These are phyloP conservation scores for Halictus quadricinctus DNA, from an alignment of 2,888 invertebrate species.

Conservation along the genomic window DNA sequence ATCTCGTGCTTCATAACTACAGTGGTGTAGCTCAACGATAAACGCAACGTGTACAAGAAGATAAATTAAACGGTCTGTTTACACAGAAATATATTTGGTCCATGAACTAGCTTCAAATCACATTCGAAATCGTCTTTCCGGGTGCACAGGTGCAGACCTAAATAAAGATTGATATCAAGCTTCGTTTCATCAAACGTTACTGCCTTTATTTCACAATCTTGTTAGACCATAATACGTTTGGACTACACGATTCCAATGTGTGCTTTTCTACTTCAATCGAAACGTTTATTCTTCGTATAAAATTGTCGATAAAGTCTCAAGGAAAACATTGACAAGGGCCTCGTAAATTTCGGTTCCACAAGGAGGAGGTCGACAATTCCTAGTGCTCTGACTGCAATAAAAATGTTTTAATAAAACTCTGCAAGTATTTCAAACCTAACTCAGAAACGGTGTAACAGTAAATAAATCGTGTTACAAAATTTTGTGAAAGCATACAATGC, in stretches of 20 bases:
- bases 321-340: conserved; percentile 15
- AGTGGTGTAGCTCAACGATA: background rate
- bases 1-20: too few species aligned
- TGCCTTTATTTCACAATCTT: background rate
- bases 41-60: background rate
- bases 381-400: background rate
- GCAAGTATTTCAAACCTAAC: too few species aligned
- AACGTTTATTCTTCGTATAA: conserved; percentile 24
- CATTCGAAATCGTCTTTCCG: background rate
- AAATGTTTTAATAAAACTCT: background rate
- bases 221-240: conserved; percentile 3
- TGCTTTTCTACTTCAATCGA: conserved; percentile 14
- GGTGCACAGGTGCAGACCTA: background rate
- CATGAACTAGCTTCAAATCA: background rate
- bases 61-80: background rate
- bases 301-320: conserved; percentile 19
- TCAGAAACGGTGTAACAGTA: too few species aligned
- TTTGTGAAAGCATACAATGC: too few species aligned
- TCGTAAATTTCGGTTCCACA: background rate
- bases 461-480: too few species aligned
- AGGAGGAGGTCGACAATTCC: background rate
- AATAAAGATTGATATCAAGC: background rate
- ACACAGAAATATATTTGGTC: background rate
- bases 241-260: background rate
- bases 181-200: background rate